Conservation (phyloP, 2,888 invertebrate genomes). For the Cosmia pyralina region DNA sequence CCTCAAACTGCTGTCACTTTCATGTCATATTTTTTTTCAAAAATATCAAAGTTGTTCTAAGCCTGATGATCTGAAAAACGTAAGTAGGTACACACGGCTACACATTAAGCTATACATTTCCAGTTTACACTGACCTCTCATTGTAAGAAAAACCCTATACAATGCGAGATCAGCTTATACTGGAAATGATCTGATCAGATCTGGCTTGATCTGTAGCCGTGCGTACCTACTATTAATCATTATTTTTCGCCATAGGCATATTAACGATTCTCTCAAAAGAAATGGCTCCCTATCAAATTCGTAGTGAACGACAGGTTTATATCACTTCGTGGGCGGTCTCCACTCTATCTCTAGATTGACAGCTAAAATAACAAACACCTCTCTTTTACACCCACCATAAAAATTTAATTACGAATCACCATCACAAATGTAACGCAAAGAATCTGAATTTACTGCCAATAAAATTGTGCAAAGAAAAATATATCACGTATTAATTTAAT, state of each 20-base stretch:
- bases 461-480: constrained; percentile 57
- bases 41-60: too few relatives aligned
- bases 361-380: constrained; percentile 58
- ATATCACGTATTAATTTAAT: constrained; percentile 47
- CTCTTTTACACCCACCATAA: constrained; percentile 53
- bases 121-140: too few relatives aligned
- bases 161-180: too few relatives aligned
- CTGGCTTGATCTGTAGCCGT: too few relatives aligned
- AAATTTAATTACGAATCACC: constrained; percentile 64
- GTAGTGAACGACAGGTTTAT: constrained; percentile 32
- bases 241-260: neutral
- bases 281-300: constrained; percentile 7
- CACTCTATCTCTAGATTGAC: constrained; percentile 54
- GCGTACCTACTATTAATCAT: neutral
- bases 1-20: too few relatives aligned
- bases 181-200: too few relatives aligned
- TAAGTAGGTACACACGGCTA: too few relatives aligned
- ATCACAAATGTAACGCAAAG: constrained; percentile 56
- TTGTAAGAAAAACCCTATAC: too few relatives aligned
- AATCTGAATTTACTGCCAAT: constrained; percentile 59
- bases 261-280: constrained; percentile 6
- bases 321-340: constrained; percentile 44
- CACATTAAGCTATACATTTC: too few relatives aligned
- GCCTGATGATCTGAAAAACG: neutral
- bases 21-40: neutral